Evolutionary conservation across 2,797 vertebrate species (phyloP).

Genomic region (Tangara arthus): DNA sequence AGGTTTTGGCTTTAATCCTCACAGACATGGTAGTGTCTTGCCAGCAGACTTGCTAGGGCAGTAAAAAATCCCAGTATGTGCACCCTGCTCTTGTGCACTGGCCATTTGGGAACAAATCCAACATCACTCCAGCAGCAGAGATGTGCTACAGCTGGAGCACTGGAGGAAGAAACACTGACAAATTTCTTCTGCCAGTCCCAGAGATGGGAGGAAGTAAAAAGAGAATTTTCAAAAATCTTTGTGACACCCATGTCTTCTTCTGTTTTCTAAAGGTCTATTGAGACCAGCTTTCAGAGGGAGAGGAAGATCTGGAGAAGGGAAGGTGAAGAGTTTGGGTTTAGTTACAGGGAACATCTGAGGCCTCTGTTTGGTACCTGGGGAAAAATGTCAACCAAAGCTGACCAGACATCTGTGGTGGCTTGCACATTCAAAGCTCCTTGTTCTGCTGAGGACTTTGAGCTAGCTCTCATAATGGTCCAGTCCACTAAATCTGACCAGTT

Average conservation of each 20-base stretch:
- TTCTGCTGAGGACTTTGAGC: not conserved
- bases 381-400: not conserved
- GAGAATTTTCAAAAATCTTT: not conserved
- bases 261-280: not conserved
- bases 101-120: not conserved
- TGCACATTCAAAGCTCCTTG: not conserved
- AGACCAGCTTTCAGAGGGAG: not conserved
- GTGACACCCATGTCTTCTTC: not conserved
- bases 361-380: not conserved
- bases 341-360: not conserved
- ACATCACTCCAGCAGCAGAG: not conserved
- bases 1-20: not conserved
- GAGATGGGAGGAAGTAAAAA: not conserved
- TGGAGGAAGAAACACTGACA: not conserved
- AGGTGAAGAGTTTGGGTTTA: not conserved
- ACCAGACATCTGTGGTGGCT: not conserved
- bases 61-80: not conserved
- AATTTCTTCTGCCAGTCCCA: not conserved
- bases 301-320: not conserved
- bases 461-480: not conserved
- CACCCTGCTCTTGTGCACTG: not conserved
- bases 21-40: not conserved
- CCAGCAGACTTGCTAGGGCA: not conserved
- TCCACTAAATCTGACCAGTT: not conserved
- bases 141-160: rapidly evolving